phyloP scores from a whole-genome alignment of 1,140 invertebrate genomes.

The Sitophilus oryzae region DNA sequence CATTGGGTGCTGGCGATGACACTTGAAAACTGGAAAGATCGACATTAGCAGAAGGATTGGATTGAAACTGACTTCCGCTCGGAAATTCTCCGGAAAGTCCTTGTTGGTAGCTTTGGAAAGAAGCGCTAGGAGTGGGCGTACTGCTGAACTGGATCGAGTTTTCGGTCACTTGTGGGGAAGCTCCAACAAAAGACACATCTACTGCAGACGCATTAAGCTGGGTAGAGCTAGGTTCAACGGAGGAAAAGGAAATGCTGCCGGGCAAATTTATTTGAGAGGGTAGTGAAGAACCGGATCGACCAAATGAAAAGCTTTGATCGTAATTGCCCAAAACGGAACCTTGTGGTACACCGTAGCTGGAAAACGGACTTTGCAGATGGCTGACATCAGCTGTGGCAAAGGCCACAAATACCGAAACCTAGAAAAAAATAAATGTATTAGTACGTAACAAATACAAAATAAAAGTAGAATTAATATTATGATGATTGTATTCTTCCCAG shows the following conservation, averaged over 20 bases:
- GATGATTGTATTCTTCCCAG: too few species aligned
- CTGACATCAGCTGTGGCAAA: slow-evolving; percentile 14
- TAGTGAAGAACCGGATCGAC: too few species aligned
- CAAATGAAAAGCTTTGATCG: too few species aligned
- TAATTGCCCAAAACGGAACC: slow-evolving; percentile 11
- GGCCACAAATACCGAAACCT: slow-evolving; percentile 4
- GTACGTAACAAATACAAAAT: not conserved
- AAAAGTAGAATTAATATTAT: too few species aligned
- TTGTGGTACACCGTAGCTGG: slow-evolving; percentile 16
- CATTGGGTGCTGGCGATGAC: slow-evolving; percentile 12
- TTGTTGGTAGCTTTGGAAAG: not conserved
- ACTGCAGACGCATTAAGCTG: too few species aligned
- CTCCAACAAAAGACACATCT: not conserved
- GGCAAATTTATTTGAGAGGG: too few species aligned
- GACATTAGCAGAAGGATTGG: not conserved
- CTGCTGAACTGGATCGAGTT: not conserved
- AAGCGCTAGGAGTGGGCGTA: not conserved
- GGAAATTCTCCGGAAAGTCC: not conserved
- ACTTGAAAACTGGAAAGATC: slow-evolving; percentile 5
- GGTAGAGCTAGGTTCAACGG: too few species aligned
- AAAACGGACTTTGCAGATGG: slow-evolving; percentile 7
- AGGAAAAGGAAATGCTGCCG: too few species aligned
- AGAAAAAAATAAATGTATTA: slow-evolving; percentile 6
- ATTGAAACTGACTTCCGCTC: not conserved
- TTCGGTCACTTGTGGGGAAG: not conserved